These are phyloP conservation scores for Atta colombica DNA, from an alignment of 1,140 invertebrate genomes.

Conservation along the genomic window DNA sequence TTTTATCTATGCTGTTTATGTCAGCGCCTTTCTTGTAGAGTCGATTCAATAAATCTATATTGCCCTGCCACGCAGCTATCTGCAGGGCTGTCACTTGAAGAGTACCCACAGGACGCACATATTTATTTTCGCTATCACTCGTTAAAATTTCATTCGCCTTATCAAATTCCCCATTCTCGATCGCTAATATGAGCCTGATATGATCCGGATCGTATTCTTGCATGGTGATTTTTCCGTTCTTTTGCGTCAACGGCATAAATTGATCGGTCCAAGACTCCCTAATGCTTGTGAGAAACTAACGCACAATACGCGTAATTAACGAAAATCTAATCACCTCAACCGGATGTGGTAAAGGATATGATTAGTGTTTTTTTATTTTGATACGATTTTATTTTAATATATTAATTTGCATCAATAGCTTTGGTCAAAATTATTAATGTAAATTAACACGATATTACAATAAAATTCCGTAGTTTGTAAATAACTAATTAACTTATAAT, in stretches of 20 bases:
- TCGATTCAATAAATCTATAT: constrained; percentile 56
- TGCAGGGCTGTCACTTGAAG: constrained; percentile 67
- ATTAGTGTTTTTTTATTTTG: neutral
- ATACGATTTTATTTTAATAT: constrained; percentile 8
- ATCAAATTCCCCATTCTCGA: constrained; percentile 27
- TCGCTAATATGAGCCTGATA: constrained; percentile 22
- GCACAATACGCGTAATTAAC: neutral
- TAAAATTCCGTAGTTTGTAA: neutral
- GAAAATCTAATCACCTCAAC: neutral
- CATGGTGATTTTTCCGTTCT: neutral
- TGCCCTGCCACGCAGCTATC: constrained; percentile 71
- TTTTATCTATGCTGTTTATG: constrained; percentile 71
- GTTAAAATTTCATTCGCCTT: constrained; percentile 1
- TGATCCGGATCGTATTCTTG: neutral
- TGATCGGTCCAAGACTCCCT: neutral
- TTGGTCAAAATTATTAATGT: neutral
- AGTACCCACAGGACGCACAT: constrained; percentile 6
- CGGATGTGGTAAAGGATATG: constrained; percentile 66
- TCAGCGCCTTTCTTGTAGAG: constrained; percentile 60
- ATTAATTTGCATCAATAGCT: constrained; percentile 20
- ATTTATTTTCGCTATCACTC: constrained; percentile 3
- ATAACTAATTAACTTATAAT: constrained; percentile 36
- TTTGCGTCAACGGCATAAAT: neutral
- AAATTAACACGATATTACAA: constrained; percentile 9
- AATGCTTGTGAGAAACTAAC: neutral